Conservation (phyloP, 2,888 invertebrate species). For the Caenorhabditis sp. region DNA sequence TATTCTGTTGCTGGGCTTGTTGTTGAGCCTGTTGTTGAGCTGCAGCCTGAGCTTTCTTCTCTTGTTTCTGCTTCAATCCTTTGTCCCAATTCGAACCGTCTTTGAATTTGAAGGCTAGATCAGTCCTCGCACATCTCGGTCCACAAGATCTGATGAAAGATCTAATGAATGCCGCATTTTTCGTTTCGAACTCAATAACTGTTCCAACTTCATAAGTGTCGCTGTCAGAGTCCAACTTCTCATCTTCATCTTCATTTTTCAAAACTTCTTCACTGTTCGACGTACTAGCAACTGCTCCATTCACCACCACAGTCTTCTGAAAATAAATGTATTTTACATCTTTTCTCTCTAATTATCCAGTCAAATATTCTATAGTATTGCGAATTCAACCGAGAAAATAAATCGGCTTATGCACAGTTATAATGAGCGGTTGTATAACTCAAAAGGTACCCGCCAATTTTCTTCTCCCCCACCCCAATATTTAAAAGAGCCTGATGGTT, state of each 20-base stretch:
- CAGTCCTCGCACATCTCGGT: slow-evolving; percentile 21
- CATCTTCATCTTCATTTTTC: slow-evolving; percentile 8
- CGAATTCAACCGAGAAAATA: too few relatives aligned
- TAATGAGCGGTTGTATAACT: too few relatives aligned
- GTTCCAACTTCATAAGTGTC: slow-evolving; percentile 15
- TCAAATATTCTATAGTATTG: too few relatives aligned
- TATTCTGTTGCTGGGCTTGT: slow-evolving; percentile 23
- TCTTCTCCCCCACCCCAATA: too few relatives aligned
- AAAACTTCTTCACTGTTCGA: background rate
- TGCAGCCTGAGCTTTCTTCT: slow-evolving; percentile 8
- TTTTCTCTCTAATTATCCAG: too few relatives aligned
- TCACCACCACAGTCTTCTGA: background rate
- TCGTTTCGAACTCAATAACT: slow-evolving; percentile 9
- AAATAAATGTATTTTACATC: background rate
- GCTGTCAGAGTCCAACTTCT: background rate
- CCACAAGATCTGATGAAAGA: slow-evolving; percentile 24
- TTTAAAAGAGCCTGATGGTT: too few relatives aligned
- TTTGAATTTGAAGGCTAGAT: slow-evolving; percentile 20
- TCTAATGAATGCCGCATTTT: slow-evolving; percentile 19
- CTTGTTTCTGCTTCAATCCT: slow-evolving; percentile 12
- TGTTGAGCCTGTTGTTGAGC: slow-evolving; percentile 9
- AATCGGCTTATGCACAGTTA: too few relatives aligned
- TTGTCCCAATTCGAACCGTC: slow-evolving; percentile 8
- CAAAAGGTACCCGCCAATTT: too few relatives aligned
- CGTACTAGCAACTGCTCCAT: background rate